Base-by-base conservation (phyloP, 1,140 invertebrate genomes). In the Aphelinus certus region DNA sequence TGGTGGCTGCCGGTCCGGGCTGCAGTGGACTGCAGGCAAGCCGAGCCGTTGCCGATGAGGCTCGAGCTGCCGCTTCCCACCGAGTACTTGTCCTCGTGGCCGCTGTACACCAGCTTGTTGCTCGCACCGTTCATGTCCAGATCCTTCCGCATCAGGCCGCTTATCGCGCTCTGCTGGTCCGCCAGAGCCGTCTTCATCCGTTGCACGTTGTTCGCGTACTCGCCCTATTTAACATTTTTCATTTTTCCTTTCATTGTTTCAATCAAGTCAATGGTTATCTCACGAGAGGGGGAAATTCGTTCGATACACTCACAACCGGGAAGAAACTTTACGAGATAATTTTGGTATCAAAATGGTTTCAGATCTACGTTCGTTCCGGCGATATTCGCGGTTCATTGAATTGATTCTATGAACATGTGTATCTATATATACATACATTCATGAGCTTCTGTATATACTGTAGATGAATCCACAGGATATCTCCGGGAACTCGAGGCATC, bases 151-250 rank as follows among this genome's bases (percentile, higher is more conserved):
- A 81, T 79, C 4, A 80, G 62, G 7, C 75, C 79, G 63, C 81
- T 85, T 2, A 68, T 68, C 1, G 61, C 51, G 2, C 76, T 68
- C 53, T 88, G 88, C 47, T 89, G 88, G 64, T 91, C 90, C 1
- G 88, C 85, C 60, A 91, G 83, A 0, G 90, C 85, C 7, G 87
- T 91, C 81, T 93, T 93, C 64, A 92, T 89, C 73, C 92, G 87
- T 45, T 91, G 91, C 66, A 91, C 88, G 77, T 89, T 90, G 71
- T 88, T 89, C 7, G 89, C 84, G 79, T 91, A 91, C 81, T 92
- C 91, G 1, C 69, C 46, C 75, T 76, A n/a, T 10, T 45, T 5
- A n/a, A 10, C 26, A 26, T 26, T 48, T 47, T 64, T 6, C 48
- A 48, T 64, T n/a, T 64, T 62, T 62, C 4, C 45, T 62, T 62